Evolutionary conservation across 1,140 invertebrate genomes (phyloP).

Genomic region (Diprion similis): DNA sequence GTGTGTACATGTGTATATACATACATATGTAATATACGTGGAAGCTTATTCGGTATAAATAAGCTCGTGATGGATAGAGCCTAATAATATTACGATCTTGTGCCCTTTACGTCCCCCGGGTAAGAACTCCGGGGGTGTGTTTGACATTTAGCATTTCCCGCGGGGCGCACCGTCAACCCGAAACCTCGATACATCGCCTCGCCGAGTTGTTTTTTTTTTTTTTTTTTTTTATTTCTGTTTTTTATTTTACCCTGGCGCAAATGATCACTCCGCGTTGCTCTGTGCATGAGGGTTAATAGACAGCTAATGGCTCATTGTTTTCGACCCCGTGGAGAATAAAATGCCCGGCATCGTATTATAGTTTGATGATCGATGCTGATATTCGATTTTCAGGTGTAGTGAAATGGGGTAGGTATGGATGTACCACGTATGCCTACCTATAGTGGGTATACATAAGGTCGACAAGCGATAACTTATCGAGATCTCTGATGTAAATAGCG

Average conservation of each 20-base stretch:
- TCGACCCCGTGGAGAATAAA: too few relatives aligned
- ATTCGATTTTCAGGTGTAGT: too few relatives aligned
- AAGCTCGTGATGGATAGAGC: constrained; percentile 44
- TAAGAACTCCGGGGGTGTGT: constrained; percentile 41
- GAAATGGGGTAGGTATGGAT: too few relatives aligned
- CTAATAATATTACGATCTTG: constrained; percentile 56
- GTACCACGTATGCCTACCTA: too few relatives aligned
- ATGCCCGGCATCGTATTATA: too few relatives aligned
- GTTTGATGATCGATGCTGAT: too few relatives aligned
- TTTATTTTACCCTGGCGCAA: background rate
- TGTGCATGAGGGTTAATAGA: too few relatives aligned
- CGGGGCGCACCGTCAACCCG: constrained; percentile 31
- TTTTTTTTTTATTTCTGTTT: background rate
- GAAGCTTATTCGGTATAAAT: constrained; percentile 40
- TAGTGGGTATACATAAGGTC: too few relatives aligned
- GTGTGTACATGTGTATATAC: background rate
- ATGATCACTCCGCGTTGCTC: too few relatives aligned
- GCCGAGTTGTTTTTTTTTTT: background rate
- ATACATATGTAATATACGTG: too few relatives aligned
- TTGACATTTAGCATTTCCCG: constrained; percentile 60
- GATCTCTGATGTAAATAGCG: constrained; percentile 60
- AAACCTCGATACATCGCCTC: background rate
- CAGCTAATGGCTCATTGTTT: too few relatives aligned
- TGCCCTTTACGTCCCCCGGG: constrained; percentile 53
- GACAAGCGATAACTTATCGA: constrained; percentile 54